Evolutionary conservation across 2,888 invertebrate genomes (phyloP).

Genomic region (Aricia artaxerxes): DNA sequence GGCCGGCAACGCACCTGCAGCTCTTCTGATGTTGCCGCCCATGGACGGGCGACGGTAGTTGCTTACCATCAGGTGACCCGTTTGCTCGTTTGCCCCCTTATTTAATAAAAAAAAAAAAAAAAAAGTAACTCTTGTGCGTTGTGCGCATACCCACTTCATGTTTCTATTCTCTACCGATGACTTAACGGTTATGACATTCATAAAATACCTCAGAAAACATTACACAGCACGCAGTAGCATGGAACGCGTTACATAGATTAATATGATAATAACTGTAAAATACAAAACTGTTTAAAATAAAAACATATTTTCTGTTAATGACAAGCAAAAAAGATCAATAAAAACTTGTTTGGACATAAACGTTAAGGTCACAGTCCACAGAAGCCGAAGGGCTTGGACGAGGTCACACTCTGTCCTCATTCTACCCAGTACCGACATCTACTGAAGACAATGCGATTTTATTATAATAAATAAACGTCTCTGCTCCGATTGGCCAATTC

Average conservation of each 20-base stretch:
- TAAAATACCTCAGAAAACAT: conserved; percentile 14
- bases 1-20: too few species aligned
- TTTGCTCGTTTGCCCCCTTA: too few species aligned
- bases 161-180: not conserved
- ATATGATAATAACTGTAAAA: not conserved
- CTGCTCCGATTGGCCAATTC: not conserved
- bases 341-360: conserved; percentile 29
- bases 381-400: conserved; percentile 23
- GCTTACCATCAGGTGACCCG: too few species aligned
- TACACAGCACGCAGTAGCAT: not conserved
- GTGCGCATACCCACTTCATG: not conserved
- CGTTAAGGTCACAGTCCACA: conserved; percentile 24
- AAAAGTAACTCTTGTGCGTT: not conserved
- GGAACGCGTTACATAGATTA: not conserved
- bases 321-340: conserved; percentile 20
- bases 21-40: too few species aligned
- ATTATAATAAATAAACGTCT: not conserved
- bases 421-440: conserved; percentile 13
- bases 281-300: conserved; percentile 14
- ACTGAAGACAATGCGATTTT: conserved; percentile 21
- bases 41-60: too few species aligned
- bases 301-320: not conserved
- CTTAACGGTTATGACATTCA: conserved; percentile 5
- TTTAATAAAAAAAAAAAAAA: too few species aligned
- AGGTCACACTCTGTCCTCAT: conserved; percentile 19